Evolutionary conservation across 92 coral and sea anemone species (phyloP), one percentile per base, ranked within the genome.

Genomic region (Scolanthus callimorphus): DNA sequence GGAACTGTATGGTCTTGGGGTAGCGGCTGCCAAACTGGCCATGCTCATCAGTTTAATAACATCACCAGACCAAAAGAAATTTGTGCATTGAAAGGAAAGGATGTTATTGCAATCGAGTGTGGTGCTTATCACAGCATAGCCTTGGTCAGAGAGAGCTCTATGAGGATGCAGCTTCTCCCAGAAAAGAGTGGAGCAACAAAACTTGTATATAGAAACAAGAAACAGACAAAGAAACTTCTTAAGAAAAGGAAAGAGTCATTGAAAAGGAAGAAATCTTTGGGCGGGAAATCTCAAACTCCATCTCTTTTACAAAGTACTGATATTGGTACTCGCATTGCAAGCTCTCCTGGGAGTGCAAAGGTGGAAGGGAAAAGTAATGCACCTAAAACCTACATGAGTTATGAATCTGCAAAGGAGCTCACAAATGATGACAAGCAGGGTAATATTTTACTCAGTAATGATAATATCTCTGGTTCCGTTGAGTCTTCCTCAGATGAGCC

Each of bases 1-100:
- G 99, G 96, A 1, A 81, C 70, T 30, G 88, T 94, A 1, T 94
- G 99, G 99, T 85, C 99, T 11, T 94, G 99, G 99, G 99, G 99
- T 1, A 71, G 80, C 1, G 99, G 99, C 15, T 77, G 79, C 25
- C 92, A 85, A 43, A 61, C 81, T 4, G 99, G 99, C 9, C 89
- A 88, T 47, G 96, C 96, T 0, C 28, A 38, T 3, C 48, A 63
- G 17, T 51, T 43, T 39, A 90, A 81, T n/a, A 51, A 62, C 27
- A 77, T 74, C 10, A 48, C 56, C 26, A 39, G 51, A 26, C 99
- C 99, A 11, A 73, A 73, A 29, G 61, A 41, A 43, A 61, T 94
- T 19, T 85, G 77, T 10, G 84, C 80, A 11, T 70, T 94, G n/a
- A 57, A 30, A 23, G 96, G 90, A 11, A 88, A 78, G 44, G 69